A percentile compares a stretch with the other conserved stretches of the same genome.
Conservation (phyloP, 2,113 vertebrate species). For the Peromyscus leucopus region DNA sequence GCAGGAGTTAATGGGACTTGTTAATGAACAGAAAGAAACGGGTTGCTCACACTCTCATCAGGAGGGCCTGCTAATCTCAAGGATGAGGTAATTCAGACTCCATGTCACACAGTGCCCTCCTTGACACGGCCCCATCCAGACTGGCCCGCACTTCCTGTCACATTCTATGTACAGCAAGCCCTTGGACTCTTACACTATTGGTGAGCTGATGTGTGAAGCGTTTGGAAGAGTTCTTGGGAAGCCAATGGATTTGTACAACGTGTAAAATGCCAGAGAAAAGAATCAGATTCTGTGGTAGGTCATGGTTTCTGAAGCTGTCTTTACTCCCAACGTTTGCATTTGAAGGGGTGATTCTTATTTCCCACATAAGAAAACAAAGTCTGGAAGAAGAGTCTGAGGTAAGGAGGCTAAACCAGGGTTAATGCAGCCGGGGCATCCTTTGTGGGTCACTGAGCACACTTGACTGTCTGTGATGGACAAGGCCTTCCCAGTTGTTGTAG, state of each 20-base stretch:
- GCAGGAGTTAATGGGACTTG: conserved; percentile 37
- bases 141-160: neutral
- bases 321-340: neutral
- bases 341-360: neutral
- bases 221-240: neutral
- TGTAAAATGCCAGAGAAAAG: neutral
- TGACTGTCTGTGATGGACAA: neutral
- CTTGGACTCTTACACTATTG: neutral
- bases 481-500: neutral
- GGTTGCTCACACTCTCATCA: neutral
- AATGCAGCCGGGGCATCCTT: accelerated
- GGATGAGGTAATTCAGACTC: conserved; percentile 4
- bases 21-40: conserved; percentile 42
- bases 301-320: neutral
- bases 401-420: neutral
- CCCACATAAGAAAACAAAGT: neutral
- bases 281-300: neutral
- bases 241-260: neutral
- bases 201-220: neutral
- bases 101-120: neutral
- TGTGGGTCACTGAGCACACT: accelerated
- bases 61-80: neutral
- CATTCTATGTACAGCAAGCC: accelerated
- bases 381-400: neutral
- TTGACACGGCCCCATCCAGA: neutral